Percentiles rank a stretch among this genome's conserved stretches.
These are phyloP conservation scores for Synanthedon tipuliformis DNA, from an alignment of 2,888 invertebrate genomes.

Conservation along the genomic window DNA sequence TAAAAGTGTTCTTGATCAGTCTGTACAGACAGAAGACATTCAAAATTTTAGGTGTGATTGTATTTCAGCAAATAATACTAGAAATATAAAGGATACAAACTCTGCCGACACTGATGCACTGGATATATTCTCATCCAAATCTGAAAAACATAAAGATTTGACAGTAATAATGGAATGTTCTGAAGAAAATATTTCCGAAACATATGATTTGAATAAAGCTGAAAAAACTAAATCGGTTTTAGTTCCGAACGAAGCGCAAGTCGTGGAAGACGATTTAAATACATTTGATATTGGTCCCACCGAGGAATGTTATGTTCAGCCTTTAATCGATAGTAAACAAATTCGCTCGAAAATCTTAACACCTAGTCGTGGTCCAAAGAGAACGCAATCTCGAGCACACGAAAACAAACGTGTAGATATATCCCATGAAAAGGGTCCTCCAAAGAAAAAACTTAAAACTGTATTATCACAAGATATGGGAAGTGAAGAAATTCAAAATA, in stretches of 20 bases:
- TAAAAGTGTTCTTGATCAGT: slow-evolving; percentile 10
- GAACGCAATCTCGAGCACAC: slow-evolving; percentile 21
- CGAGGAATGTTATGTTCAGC: slow-evolving; percentile 31
- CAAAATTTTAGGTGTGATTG: background rate
- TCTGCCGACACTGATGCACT: slow-evolving; percentile 41
- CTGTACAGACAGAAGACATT: slow-evolving; percentile 5
- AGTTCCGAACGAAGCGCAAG: slow-evolving; percentile 4
- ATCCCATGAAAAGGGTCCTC: slow-evolving; percentile 19
- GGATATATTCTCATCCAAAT: too few species aligned
- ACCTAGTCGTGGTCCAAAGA: slow-evolving; percentile 18
- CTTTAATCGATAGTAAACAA: slow-evolving; percentile 23
- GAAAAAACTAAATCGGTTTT: background rate
- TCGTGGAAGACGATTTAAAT: slow-evolving; percentile 34
- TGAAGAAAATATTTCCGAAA: too few species aligned
- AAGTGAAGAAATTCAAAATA: background rate
- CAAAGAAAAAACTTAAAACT: slow-evolving; percentile 35
- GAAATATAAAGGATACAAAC: slow-evolving; percentile 35
- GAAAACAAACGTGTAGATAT: slow-evolving; percentile 31
- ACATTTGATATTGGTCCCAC: slow-evolving; percentile 47
- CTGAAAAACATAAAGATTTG: slow-evolving; percentile 22
- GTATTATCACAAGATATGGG: slow-evolving; percentile 6
- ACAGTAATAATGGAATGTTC: too few species aligned
- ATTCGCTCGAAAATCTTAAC: slow-evolving; percentile 43
- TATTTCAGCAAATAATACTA: too few species aligned
- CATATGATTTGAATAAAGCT: slow-evolving; percentile 1